phyloP scores from a whole-genome alignment of 2,888 invertebrate genomes.

The Drosophila diplacantha region DNA sequence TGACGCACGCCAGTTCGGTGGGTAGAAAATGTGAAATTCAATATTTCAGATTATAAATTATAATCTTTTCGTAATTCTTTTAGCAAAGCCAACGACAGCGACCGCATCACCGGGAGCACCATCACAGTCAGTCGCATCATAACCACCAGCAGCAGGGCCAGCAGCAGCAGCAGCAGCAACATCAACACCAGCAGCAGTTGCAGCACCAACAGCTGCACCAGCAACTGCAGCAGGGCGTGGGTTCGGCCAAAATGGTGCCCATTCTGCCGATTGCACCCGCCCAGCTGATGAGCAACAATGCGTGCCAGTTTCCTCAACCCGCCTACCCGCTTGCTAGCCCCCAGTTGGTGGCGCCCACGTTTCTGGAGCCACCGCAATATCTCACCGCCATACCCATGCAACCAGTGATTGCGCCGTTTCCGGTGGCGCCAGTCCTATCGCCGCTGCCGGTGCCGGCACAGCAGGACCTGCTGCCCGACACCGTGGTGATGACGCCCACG shows the following conservation, averaged over 20 bases:
- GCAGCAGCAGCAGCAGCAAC: constrained; percentile 48
- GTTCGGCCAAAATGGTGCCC: constrained; percentile 59
- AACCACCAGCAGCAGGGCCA: constrained; percentile 50
- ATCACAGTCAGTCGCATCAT: constrained; percentile 44
- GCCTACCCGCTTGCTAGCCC: constrained; percentile 78
- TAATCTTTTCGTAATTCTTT: neutral
- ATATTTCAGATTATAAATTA: neutral
- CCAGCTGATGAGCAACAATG: constrained; percentile 65
- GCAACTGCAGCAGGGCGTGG: constrained; percentile 55
- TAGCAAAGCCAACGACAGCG: constrained; percentile 62
- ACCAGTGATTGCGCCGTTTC: constrained; percentile 79
- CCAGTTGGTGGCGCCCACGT: constrained; percentile 73
- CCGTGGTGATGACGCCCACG: constrained; percentile 80
- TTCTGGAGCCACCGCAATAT: constrained; percentile 79
- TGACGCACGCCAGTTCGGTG: constrained; percentile 79
- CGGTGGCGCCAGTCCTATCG: constrained; percentile 77
- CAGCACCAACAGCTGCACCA: constrained; percentile 60
- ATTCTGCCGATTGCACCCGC: constrained; percentile 61
- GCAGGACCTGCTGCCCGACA: constrained; percentile 68
- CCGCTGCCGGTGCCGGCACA: constrained; percentile 68
- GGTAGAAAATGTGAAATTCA: constrained; percentile 41
- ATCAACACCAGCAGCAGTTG: constrained; percentile 54
- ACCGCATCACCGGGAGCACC: constrained; percentile 41
- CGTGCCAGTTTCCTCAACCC: constrained; percentile 79
- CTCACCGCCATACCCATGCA: constrained; percentile 81